Evolutionary conservation across 1,140 invertebrate species (phyloP).

Genomic region (Drosophila bifasciata): DNA sequence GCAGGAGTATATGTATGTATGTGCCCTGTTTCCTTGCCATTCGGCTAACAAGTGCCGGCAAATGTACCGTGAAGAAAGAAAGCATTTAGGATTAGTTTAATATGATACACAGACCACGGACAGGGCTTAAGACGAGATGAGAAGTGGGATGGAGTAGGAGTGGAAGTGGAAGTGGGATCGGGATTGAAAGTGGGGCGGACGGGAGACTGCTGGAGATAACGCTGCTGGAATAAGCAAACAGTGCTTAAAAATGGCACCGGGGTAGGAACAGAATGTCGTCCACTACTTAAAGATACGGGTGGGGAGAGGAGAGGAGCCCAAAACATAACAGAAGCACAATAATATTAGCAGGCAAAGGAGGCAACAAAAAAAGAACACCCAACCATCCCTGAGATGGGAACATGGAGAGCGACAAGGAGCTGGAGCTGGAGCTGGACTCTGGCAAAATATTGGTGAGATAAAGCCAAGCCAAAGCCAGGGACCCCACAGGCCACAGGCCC

Average conservation of each 20-base stretch:
- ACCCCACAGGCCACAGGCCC: neutral
- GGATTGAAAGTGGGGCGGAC: no score
- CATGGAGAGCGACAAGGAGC: constrained; percentile 9
- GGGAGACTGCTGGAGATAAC: constrained; percentile 44
- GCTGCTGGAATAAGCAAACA: constrained; percentile 82
- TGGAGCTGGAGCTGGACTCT: constrained; percentile 58
- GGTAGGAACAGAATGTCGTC: constrained; percentile 62
- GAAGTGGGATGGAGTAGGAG: no score
- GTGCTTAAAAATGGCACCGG: constrained; percentile 79
- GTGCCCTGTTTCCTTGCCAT: constrained; percentile 13
- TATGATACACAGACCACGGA: constrained; percentile 66
- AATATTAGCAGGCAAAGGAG: constrained; percentile 41
- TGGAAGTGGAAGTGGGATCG: neutral
- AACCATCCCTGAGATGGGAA: no score
- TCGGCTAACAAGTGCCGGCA: constrained; percentile 67
- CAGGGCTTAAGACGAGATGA: no score
- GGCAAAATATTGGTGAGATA: constrained; percentile 76
- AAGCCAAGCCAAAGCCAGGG: constrained; percentile 39
- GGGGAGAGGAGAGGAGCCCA: constrained; percentile 1
- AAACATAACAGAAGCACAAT: constrained; percentile 31
- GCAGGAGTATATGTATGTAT: no score
- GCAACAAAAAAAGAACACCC: no score
- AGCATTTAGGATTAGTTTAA: constrained; percentile 84
- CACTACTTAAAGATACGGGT: constrained; percentile 78
- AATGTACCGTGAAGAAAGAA: constrained; percentile 83